A percentile compares a stretch with the other conserved stretches of the same genome.
Evolutionary conservation across 2,888 invertebrate genomes (phyloP).

Genomic region (Priapulus caudatus): DNA sequence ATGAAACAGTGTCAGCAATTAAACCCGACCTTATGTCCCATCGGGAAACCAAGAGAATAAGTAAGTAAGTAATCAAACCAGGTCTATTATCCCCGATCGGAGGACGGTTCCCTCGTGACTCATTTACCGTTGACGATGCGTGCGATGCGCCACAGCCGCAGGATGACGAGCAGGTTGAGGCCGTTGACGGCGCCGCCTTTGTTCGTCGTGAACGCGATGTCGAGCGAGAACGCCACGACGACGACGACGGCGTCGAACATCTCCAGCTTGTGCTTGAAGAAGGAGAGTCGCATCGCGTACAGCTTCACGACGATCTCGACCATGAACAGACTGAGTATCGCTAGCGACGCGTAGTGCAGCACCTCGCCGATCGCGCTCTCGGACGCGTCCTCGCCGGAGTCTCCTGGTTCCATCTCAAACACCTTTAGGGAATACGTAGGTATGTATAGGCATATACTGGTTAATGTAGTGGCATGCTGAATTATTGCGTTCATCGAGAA

Average conservation of each 20-base stretch:
- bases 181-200: conserved; percentile 32
- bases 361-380: too few species aligned
- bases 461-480: too few species aligned
- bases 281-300: conserved; percentile 31
- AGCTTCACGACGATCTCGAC: conserved; percentile 35
- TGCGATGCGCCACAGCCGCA: conserved; percentile 40
- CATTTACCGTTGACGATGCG: conserved; percentile 40
- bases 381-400: conserved; percentile 10
- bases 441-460: too few species aligned
- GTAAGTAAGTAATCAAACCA: background rate
- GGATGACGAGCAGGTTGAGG: conserved; percentile 37
- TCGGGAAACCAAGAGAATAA: too few species aligned
- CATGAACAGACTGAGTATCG: conserved; percentile 35
- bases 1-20: too few species aligned
- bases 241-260: conserved; percentile 40
- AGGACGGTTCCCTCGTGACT: too few species aligned
- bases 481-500: too few species aligned
- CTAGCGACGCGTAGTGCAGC: conserved; percentile 36
- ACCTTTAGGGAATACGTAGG: too few species aligned
- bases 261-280: conserved; percentile 39
- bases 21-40: too few species aligned
- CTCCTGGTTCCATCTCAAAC: conserved; percentile 26
- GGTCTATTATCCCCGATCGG: background rate
- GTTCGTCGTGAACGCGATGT: conserved; percentile 33
- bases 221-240: conserved; percentile 36